Evolutionary conservation across 2,888 invertebrate species (phyloP), one percentile per base, ranked within the genome.

Genomic region (Strigamia maritima): DNA sequence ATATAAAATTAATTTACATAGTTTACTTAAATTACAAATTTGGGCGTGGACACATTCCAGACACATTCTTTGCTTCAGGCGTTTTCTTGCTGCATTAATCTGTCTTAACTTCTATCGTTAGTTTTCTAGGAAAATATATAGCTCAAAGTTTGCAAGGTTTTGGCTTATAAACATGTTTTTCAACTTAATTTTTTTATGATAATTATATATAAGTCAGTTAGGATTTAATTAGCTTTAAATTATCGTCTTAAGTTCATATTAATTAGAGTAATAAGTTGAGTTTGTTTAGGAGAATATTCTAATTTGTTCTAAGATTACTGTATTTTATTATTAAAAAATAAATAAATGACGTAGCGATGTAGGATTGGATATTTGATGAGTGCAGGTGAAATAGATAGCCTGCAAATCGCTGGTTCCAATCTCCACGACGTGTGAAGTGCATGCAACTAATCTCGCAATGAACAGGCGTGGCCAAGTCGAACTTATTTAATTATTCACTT

Each of bases 351-450:
- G 7, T 49, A 16, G 19, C 19, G 8, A 19, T 54, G 19, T 35
- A 35, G 70, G 26, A 26, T 70, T 70, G 70, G 70, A 70, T 26
- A 70, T 70, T 70, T 70, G 70, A 70, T 70, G 70, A 70, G 70
- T 16, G 70, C 70, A 26, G 12, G 70, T 16, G 28, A 70, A 70
- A 70, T 26, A 70, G 70, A 70, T 70, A 70, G 70, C 26, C 70
- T 70, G 70, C 70, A 70, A 70, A 70, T 70, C 70, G 26, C 70
- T 70, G 70, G 70, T 70, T 70, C 70, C 70, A 70, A 70, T 70
- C 70, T 70, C 70, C 70, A 70, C 70, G 70, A 70, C 70, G 70
- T 70, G 70, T 70, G 70, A 70, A 70, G 70, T 70, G 70, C 70
- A 70, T 70, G 70, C 70, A 70, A 70, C 70, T 70, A 70, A 70